A percentile compares a stretch with the other conserved stretches of the same genome.
phyloP scores from a whole-genome alignment of 2,888 invertebrate species.

The Nymphalis polychloros region DNA sequence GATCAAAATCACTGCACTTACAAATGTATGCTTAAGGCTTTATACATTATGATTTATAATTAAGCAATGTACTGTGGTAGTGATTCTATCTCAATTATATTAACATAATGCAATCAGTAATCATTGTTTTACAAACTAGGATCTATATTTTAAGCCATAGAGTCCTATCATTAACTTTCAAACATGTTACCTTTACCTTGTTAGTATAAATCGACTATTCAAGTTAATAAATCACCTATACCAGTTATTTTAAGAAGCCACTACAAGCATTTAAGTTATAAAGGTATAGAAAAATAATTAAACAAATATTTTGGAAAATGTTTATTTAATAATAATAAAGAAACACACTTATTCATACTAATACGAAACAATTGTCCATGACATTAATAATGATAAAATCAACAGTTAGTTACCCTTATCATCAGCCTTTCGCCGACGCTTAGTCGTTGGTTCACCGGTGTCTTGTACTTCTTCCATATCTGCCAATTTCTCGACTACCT shows the following conservation, averaged over 20 bases:
- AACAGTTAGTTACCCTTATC: constrained; percentile 76
- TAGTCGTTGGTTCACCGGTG: constrained; percentile 58
- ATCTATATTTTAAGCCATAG: no score
- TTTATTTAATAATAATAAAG: constrained; percentile 72
- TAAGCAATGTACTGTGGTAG: no score
- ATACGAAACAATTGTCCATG: constrained; percentile 61
- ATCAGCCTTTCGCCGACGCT: constrained; percentile 69
- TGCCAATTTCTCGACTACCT: constrained; percentile 50
- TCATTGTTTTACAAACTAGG: no score
- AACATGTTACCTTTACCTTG: constrained; percentile 11
- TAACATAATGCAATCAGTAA: no score
- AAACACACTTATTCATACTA: constrained; percentile 66
- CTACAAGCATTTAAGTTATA: constrained; percentile 14
- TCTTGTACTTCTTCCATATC: constrained; percentile 58
- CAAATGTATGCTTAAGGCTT: no score
- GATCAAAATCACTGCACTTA: no score
- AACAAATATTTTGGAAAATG: constrained; percentile 62
- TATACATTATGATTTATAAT: no score
- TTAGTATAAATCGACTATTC: constrained; percentile 11
- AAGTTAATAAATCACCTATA: not conserved
- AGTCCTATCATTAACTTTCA: not conserved
- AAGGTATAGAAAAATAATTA: constrained; percentile 54
- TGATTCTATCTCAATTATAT: no score
- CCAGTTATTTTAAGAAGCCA: not conserved
- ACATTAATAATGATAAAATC: constrained; percentile 45